A percentile compares a stretch with the other conserved stretches of the same genome.
Conservation (phyloP, 2,797 vertebrate species). For the Melopsittacus undulatus region DNA sequence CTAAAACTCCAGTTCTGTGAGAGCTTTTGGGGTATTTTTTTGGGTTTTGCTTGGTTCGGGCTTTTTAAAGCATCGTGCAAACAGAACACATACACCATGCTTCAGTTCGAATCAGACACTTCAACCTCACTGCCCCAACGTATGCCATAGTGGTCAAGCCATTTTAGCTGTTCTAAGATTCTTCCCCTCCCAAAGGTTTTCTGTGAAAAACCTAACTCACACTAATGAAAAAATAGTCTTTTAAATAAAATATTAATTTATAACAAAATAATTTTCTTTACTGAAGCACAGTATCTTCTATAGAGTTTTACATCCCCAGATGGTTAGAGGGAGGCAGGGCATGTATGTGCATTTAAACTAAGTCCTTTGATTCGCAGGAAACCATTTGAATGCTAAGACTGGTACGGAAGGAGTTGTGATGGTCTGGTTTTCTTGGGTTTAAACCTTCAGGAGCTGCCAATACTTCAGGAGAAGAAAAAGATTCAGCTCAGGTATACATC, state of each 20-base stretch:
- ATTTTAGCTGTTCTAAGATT: not conserved
- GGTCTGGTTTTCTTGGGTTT: not conserved
- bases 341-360: not conserved
- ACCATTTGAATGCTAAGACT: not conserved
- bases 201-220: not conserved
- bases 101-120: not conserved
- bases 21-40: not conserved
- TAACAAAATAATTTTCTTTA: not conserved
- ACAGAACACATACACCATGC: accelerated
- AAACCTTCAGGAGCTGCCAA: not conserved
- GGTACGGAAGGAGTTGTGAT: not conserved
- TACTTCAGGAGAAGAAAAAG: not conserved
- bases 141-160: accelerated
- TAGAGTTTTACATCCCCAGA: not conserved
- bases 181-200: accelerated
- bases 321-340: accelerated
- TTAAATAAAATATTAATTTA: accelerated
- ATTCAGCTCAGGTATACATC: not conserved
- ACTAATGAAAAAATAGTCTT: not conserved
- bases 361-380: not conserved
- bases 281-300: not conserved
- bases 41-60: not conserved
- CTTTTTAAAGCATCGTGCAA: not conserved
- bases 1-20: not conserved
- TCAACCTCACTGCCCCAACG: not conserved